These are phyloP conservation scores for Ciconia stormi DNA, from an alignment of 2,113 vertebrate genomes.

Conservation along the genomic window DNA sequence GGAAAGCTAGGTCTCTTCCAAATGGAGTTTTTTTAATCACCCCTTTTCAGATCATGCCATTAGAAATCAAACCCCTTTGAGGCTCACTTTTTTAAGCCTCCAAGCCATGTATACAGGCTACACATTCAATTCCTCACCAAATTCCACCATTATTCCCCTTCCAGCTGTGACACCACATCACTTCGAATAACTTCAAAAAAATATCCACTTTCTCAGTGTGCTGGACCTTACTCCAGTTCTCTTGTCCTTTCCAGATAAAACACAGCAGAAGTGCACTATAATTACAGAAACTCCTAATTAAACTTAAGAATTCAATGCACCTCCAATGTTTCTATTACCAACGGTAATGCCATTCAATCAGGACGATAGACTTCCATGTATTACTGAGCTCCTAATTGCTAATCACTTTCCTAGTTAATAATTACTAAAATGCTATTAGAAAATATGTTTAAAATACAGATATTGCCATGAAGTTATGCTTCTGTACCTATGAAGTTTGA, in stretches of 20 bases:
- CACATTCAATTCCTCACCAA: neutral
- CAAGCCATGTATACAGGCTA: rapidly evolving
- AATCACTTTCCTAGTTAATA: constrained; percentile 56
- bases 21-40: neutral
- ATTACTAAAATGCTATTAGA: constrained; percentile 37
- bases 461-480: neutral
- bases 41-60: neutral
- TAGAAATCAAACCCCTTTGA: neutral
- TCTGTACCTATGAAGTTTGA: neutral
- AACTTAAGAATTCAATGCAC: constrained; percentile 56
- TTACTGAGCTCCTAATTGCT: constrained; percentile 70
- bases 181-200: neutral
- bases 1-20: neutral
- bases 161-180: neutral
- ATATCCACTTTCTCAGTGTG: neutral
- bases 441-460: constrained; percentile 39
- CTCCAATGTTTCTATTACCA: constrained; percentile 57
- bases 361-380: constrained; percentile 62
- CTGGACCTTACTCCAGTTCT: constrained; percentile 24
- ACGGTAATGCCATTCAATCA: constrained; percentile 67
- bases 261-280: constrained; percentile 44
- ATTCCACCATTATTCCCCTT: neutral
- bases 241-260: constrained; percentile 36
- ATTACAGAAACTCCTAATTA: constrained; percentile 74
- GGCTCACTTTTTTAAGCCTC: neutral